Evolutionary conservation across 2,797 vertebrate genomes (phyloP).

Genomic region (Liparis tanakae): DNA sequence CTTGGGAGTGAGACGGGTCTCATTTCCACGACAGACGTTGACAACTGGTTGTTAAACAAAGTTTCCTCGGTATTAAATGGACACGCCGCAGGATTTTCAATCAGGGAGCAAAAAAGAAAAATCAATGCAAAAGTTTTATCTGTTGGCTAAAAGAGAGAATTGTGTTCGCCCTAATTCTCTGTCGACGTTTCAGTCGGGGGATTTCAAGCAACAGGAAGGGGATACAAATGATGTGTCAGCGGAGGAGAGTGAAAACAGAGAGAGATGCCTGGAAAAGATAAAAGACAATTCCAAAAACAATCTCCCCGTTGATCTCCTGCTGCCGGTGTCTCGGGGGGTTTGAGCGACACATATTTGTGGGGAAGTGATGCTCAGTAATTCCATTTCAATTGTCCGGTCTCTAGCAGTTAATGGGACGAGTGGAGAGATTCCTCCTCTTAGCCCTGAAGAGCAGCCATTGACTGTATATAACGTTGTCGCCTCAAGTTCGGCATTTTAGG

Average conservation of each 20-base stretch:
- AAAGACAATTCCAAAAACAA: constrained; percentile 53
- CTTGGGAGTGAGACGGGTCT: background rate
- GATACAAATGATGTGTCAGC: constrained; percentile 57
- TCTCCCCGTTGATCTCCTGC: constrained; percentile 44
- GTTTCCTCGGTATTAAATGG: constrained; percentile 3
- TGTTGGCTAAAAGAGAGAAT: background rate
- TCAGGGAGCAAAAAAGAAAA: constrained; percentile 4
- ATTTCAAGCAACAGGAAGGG: constrained; percentile 32
- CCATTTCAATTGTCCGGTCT: constrained; percentile 58
- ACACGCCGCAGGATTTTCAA: constrained; percentile 14
- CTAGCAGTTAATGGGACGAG: constrained; percentile 60
- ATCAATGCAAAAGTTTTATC: constrained; percentile 1
- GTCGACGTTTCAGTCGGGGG: constrained; percentile 32
- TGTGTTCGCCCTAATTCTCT: constrained; percentile 1
- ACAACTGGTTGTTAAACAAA: constrained; percentile 1
- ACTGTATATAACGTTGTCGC: background rate
- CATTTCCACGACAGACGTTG: background rate
- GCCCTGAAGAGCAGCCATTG: constrained; percentile 49
- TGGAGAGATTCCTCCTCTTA: constrained; percentile 49
- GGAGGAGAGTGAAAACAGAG: constrained; percentile 32
- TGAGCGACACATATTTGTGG: constrained; percentile 53
- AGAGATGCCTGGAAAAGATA: constrained; percentile 53
- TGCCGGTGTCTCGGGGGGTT: constrained; percentile 38
- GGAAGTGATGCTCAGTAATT: constrained; percentile 56
- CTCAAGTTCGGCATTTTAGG: background rate